Evolutionary conservation across 2,888 invertebrate species (phyloP).

Genomic region (Fissipunctia ypsillon): DNA sequence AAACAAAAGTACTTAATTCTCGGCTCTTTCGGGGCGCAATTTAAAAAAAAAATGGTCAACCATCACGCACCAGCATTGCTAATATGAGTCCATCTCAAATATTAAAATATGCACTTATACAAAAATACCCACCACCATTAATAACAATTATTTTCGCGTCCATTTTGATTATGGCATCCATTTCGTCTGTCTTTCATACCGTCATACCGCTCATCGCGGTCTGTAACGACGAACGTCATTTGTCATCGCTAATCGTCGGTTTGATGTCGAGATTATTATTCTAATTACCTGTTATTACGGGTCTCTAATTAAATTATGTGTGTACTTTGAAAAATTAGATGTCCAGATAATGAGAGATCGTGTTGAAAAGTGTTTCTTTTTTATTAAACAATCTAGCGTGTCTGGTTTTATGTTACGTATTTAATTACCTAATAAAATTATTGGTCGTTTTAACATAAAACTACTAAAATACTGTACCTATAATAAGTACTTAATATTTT

Average conservation of each 20-base stretch:
- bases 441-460: not conserved
- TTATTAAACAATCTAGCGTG: not conserved
- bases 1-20: too few species aligned
- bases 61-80: too few species aligned
- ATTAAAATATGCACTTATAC: conserved; percentile 3
- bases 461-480: too few species aligned
- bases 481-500: too few species aligned
- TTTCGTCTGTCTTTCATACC: conserved; percentile 29
- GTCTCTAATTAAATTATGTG: conserved; percentile 55
- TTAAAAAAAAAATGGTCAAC: too few species aligned
- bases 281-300: conserved; percentile 51
- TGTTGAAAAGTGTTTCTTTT: not conserved
- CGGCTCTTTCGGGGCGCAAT: too few species aligned
- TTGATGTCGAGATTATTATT: conserved; percentile 41
- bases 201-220: conserved; percentile 11
- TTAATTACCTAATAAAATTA: too few species aligned
- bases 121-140: conserved; percentile 12
- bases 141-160: conserved; percentile 43
- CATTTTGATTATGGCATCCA: conserved; percentile 51
- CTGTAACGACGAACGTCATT: conserved; percentile 46
- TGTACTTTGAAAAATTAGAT: conserved; percentile 27
- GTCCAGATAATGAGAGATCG: not conserved
- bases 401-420: too few species aligned
- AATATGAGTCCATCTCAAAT: conserved; percentile 3
- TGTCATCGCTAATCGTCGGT: conserved; percentile 54